phyloP scores from a whole-genome alignment of 2,113 vertebrate species.

The Myotis lucifugus region DNA sequence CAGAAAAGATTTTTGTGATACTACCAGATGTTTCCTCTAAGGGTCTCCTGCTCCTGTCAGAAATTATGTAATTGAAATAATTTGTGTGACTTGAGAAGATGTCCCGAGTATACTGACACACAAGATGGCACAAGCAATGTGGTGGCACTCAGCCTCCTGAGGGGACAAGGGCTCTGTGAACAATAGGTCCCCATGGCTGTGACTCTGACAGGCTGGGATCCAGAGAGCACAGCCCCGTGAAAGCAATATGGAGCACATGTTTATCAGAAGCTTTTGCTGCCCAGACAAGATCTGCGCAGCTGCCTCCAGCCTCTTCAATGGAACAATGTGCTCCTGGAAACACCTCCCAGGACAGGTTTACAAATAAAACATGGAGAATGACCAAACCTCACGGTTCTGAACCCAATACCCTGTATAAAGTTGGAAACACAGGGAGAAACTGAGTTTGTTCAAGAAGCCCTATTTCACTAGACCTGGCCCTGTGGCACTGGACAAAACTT shows the following conservation, averaged over 20 bases:
- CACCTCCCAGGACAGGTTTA: neutral
- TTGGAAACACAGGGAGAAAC: neutral
- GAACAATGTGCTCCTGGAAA: neutral
- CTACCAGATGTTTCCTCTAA: conserved; percentile 62
- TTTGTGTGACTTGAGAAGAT: conserved; percentile 45
- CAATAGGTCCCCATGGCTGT: neutral
- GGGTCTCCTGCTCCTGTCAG: conserved; percentile 57
- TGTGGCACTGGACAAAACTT: neutral
- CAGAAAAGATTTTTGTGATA: conserved; percentile 85
- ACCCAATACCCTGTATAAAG: neutral
- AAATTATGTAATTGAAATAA: neutral
- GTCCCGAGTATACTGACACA: conserved; percentile 48
- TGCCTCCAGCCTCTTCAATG: neutral
- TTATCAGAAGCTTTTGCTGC: neutral
- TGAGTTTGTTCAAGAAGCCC: neutral
- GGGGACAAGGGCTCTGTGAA: neutral
- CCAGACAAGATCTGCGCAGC: neutral
- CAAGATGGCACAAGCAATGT: conserved; percentile 41
- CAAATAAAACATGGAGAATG: neutral
- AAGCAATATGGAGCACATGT: neutral
- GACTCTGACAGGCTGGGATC: conserved; percentile 50
- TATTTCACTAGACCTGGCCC: neutral
- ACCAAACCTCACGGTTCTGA: neutral
- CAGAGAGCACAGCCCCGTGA: neutral
- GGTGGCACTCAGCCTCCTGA: neutral